These are phyloP conservation scores for Glomeris marginata DNA, from an alignment of 2,888 invertebrate species.

Conservation along the genomic window DNA sequence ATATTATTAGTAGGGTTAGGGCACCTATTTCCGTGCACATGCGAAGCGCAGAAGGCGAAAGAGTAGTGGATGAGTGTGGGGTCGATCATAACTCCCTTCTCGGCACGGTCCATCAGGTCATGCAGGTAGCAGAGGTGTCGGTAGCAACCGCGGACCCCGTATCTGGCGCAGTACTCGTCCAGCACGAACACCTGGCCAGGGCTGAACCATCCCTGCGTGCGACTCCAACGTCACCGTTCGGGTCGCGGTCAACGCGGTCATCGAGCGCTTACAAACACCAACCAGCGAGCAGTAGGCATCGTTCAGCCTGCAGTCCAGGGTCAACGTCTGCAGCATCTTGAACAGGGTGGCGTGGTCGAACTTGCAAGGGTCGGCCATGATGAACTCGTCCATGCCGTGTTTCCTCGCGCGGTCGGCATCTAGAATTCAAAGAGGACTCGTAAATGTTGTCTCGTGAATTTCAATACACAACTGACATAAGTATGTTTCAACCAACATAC, in stretches of 20 bases:
- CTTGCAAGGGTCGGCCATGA: conserved; percentile 96
- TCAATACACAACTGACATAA: no score
- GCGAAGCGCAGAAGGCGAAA: conserved; percentile 98
- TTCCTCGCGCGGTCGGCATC: conserved; percentile 92
- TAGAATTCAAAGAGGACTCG: conserved; percentile 26
- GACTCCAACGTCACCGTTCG: neutral
- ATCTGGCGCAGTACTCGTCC: conserved; percentile 94
- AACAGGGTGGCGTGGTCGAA: conserved; percentile 91
- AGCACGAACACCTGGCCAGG: conserved; percentile 97
- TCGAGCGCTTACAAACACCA: conserved; percentile 26
- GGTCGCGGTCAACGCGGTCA: neutral
- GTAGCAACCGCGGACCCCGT: conserved; percentile 93
- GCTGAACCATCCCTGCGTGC: conserved; percentile 89
- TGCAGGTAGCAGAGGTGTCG: conserved; percentile 91
- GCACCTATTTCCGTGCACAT: conserved; percentile 97
- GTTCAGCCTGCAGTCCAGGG: conserved; percentile 85
- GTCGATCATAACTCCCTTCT: conserved; percentile 89
- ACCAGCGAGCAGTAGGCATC: conserved; percentile 98
- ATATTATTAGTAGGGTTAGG: conserved; percentile 21
- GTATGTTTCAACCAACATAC: no score
- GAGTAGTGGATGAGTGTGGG: conserved; percentile 98
- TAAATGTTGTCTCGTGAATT: no score
- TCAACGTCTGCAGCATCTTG: conserved; percentile 76
- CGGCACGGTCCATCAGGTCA: conserved; percentile 86
- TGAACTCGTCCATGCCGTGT: conserved; percentile 99